These are phyloP conservation scores for Gandaritis pyraliata DNA, from an alignment of 2,888 invertebrate genomes.

Conservation along the genomic window DNA sequence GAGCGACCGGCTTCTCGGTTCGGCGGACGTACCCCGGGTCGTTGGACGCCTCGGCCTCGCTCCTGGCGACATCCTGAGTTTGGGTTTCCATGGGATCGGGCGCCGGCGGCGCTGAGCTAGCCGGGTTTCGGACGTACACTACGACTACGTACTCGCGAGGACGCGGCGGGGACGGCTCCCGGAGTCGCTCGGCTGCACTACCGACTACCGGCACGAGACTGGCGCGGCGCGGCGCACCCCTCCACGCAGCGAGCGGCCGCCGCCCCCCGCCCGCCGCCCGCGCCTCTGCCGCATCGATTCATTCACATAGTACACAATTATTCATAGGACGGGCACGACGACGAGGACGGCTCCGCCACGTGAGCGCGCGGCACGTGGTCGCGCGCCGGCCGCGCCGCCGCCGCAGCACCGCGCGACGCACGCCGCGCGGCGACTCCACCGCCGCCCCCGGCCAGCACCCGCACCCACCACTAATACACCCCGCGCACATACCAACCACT, in stretches of 20 bases:
- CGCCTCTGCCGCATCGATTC: constrained; percentile 80
- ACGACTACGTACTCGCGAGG: constrained; percentile 85
- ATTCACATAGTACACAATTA: constrained; percentile 82
- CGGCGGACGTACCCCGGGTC: constrained; percentile 92
- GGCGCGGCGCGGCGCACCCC: constrained; percentile 80
- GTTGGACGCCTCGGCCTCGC: constrained; percentile 96
- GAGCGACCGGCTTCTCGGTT: constrained; percentile 43
- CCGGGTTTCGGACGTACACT: constrained; percentile 80
- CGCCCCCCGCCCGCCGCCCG: constrained; percentile 62
- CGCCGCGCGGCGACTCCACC: constrained; percentile 42
- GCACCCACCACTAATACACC: not conserved
- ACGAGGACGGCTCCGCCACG: constrained; percentile 74
- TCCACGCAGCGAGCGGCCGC: constrained; percentile 68
- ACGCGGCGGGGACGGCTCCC: constrained; percentile 86
- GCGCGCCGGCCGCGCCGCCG: constrained; percentile 55
- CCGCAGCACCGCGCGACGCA: constrained; percentile 43
- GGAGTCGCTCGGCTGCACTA: constrained; percentile 87
- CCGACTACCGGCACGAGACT: constrained; percentile 90
- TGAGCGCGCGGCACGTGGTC: constrained; percentile 81
- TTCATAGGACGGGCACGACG: constrained; percentile 80
- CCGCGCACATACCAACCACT: not conserved
- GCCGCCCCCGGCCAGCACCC: constrained; percentile 12
- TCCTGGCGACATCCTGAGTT: constrained; percentile 91
- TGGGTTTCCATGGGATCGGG: constrained; percentile 88
- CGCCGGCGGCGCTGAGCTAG: constrained; percentile 73